Percentiles rank a stretch among this genome's conserved stretches.
phyloP scores from a whole-genome alignment of 37 sponge, comb jelly and placozoan genomes.

The Chondrosia reniformis region DNA sequence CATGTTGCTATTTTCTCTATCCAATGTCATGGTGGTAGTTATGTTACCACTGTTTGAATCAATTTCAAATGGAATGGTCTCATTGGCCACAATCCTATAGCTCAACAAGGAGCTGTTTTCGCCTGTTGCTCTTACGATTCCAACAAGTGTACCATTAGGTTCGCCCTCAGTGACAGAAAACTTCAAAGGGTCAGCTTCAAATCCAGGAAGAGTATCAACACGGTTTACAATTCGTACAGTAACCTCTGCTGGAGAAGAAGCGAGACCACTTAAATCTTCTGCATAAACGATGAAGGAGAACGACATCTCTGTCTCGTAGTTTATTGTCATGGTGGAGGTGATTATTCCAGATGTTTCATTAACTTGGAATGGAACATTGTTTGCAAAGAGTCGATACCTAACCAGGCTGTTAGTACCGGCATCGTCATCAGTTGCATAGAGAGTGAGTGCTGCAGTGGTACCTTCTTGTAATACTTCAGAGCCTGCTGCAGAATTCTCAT shows the following conservation, averaged over 20 bases:
- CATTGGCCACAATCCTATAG: background rate
- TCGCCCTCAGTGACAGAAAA: constrained; percentile 7
- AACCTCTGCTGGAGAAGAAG: constrained; percentile 5
- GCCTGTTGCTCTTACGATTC: background rate
- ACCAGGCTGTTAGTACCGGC: constrained; percentile 24
- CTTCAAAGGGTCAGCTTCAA: background rate
- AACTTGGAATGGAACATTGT: constrained; percentile 21
- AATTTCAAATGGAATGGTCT: background rate
- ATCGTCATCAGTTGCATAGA: constrained; percentile 50
- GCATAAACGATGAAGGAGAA: constrained; percentile 3
- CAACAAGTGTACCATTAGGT: background rate
- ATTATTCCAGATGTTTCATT: constrained; percentile 21
- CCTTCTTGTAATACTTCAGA: constrained; percentile 26
- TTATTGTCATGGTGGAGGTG: constrained; percentile 15
- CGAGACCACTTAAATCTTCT: background rate
- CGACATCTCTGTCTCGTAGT: constrained; percentile 10
- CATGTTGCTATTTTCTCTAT: background rate
- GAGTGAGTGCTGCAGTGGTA: constrained; percentile 32
- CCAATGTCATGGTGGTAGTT: background rate
- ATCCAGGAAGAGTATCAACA: constrained; percentile 47
- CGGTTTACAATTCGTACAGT: constrained; percentile 14
- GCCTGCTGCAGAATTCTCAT: constrained; percentile 25
- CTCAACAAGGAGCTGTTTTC: background rate
- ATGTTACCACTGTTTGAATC: background rate
- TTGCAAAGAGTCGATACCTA: constrained; percentile 17